Evolutionary conservation across 1,140 invertebrate species (phyloP), one percentile per base, ranked within the genome.

Genomic region (Goniozus legneri): DNA sequence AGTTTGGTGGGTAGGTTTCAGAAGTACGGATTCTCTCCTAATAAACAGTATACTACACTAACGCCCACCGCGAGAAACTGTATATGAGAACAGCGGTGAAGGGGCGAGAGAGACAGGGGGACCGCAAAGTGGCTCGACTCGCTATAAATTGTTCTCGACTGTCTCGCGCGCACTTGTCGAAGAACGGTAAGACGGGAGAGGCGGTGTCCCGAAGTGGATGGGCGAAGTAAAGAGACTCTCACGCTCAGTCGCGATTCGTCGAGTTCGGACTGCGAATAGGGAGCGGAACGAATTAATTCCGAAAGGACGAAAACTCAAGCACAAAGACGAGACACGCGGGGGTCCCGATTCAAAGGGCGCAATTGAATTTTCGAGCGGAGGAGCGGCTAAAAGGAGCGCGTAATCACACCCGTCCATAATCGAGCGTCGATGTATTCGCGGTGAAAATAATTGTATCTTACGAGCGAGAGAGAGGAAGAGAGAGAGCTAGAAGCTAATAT

Each of bases 231-330:
- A 15, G 22, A 14, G 21, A 35, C 15, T 2, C 10, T 16, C 14
- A 35, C 34, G 7, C 8, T 16, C 15, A 41, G 16, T 12, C 37
- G 36, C 43, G 47, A 34, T 59, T 64, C 57, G 48, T 44, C 16
- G 47, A 52, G 52, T 50, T 56, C 42, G 48, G 46, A 50, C 50
- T 40, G 47, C 44, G 35, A 51, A 37, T 33, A 56, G 51, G 42
- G 55, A 63, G 50, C 40, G 55, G 52, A 57, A 64, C 56, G 52
- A 65, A 68, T 64, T 68, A 62, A 62, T 68, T 68, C 38, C 44
- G 53, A 57, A 62, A 56, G 58, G 60, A 58, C 52, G 63, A 56
- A 58, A 62, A 55, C 54, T 54, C 35, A 44, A 46, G 61, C 47
- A 64, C 62, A 67, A 67, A 67, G 65, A 50, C 52, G 37, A 36